Percentiles rank a stretch among this genome's conserved stretches.
Evolutionary conservation across 2,888 invertebrate genomes (phyloP).

Genomic region (Morpho achilles): DNA sequence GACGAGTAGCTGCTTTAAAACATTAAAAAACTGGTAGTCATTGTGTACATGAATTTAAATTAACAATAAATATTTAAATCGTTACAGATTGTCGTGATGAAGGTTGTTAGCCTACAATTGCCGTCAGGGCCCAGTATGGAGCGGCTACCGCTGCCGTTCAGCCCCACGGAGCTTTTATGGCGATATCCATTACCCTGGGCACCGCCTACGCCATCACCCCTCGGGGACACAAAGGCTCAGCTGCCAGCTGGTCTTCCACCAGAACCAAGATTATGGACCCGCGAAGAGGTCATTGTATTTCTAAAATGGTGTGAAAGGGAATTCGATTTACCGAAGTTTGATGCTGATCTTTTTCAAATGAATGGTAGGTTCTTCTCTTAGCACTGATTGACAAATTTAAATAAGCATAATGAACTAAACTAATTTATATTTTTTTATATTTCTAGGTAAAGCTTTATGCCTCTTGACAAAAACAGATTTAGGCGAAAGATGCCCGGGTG

Average conservation of each 20-base stretch:
- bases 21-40: too few species aligned
- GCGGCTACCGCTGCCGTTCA: constrained; percentile 89
- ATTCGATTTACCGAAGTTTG: constrained; percentile 94
- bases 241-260: constrained; percentile 89
- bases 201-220: constrained; percentile 82
- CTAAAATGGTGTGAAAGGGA: constrained; percentile 95
- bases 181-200: constrained; percentile 90
- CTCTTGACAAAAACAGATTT: constrained; percentile 93
- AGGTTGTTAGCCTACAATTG: constrained; percentile 84
- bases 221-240: constrained; percentile 92
- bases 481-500: constrained; percentile 93
- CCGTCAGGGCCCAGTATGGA: constrained; percentile 86
- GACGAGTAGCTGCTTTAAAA: constrained; percentile 24
- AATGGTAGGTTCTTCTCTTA: constrained; percentile 82
- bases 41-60: too few species aligned
- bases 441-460: constrained; percentile 92
- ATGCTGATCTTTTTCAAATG: constrained; percentile 97
- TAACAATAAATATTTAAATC: constrained; percentile 11
- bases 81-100: constrained; percentile 76
- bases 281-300: constrained; percentile 93
- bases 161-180: constrained; percentile 91
- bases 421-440: constrained; percentile 20
- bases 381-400: neutral
- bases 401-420: neutral
- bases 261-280: constrained; percentile 93